Base-by-base conservation (phyloP, 2,113 vertebrate species). In the Sinocyclocheilus maitianheensis region DNA sequence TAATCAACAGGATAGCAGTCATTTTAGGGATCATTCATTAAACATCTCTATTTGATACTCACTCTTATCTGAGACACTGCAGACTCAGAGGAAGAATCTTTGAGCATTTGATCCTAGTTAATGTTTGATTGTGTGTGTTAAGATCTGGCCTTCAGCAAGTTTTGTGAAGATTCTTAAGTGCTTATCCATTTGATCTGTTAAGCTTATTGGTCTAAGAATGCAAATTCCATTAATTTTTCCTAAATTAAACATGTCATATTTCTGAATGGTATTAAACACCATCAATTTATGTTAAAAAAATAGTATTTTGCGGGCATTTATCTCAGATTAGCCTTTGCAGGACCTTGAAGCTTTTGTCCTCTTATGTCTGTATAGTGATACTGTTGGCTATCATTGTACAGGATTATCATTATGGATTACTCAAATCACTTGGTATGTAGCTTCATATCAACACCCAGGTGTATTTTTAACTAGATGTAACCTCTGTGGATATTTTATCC, bases 171-270 rank as follows among this genome's bases (percentile, higher is more conserved):
- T 81, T 67, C 48, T 7, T 16, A 81, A 81, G 60, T 16, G 60
- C n/a, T 81, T 81, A 46, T 80, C 55, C 22, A 40, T 81, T 81
- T 81, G 78, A 81, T 81, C 76, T 18, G 24, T 37, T 11, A 16
- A 77, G 76, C 51, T 77, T 58, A 58, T 20, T 55, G 18, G 48
- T 55, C 58, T 58, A 79, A 62, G 53, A n/a, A 16, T 79, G 30
- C 2, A 20, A 46, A 48, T 46, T 67, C 63, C 13, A 26, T 63
- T 43, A 0, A 43, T 26, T 48, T 67, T 65, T 51, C n/a, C n/a
- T 9, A 65, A 24, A 79, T 40, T 40, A n/a, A 60, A 48, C 12
- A 60, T 16, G 5, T 51, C 16, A 34, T 26, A 7, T 63, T 81
- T 65, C 22, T 3, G 22, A 46, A 60, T 58, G 10, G 4, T 77